Conservation (phyloP, 2,888 invertebrate genomes). For the Sarcophaga carnaria region DNA sequence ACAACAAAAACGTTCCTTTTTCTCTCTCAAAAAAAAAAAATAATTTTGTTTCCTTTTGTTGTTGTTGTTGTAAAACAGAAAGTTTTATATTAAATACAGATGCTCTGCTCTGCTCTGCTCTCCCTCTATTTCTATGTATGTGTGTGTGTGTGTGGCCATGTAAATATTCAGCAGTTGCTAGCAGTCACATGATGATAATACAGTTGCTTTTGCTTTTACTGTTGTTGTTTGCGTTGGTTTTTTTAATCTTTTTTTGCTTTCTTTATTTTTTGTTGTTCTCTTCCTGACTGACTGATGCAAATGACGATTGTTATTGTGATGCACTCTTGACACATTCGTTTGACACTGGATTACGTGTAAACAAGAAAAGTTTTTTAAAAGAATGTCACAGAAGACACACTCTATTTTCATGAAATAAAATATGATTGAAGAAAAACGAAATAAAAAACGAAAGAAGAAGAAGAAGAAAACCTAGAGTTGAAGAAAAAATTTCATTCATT, state of each 20-base stretch:
- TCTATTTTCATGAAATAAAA: neutral
- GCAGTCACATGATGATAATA: neutral
- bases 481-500: constrained; percentile 8
- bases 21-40: neutral
- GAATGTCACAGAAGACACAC: constrained; percentile 20
- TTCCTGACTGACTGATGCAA: constrained; percentile 21
- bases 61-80: no score
- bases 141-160: neutral
- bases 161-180: neutral
- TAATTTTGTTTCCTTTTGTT: neutral
- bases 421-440: neutral
- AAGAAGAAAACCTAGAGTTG: neutral
- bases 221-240: neutral
- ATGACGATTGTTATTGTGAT: constrained; percentile 53
- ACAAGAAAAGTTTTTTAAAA: constrained; percentile 57
- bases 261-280: constrained; percentile 36
- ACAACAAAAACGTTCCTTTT: neutral
- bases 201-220: neutral
- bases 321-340: constrained; percentile 65
- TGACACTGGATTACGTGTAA: constrained; percentile 65
- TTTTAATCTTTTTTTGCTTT: neutral
- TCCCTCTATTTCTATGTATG: no score
- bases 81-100: no score
- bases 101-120: no score
- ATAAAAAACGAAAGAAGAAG: constrained; percentile 5